A percentile compares a stretch with the other conserved stretches of the same genome.
These are phyloP conservation scores for Oryzias curvinotus DNA, from an alignment of 2,113 vertebrate species.

Conservation along the genomic window DNA sequence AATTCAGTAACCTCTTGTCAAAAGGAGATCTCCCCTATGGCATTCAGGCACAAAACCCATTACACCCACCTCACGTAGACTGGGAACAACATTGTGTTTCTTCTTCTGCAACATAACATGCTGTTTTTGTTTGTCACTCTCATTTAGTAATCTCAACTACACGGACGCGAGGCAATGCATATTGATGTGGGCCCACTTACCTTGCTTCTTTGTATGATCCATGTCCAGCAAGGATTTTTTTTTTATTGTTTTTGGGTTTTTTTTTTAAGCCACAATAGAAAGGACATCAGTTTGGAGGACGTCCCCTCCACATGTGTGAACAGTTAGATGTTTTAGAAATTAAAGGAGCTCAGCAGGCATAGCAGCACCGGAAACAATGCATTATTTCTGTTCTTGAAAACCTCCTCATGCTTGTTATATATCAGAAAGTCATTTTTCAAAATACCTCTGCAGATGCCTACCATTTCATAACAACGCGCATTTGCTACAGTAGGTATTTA, in stretches of 20 bases:
- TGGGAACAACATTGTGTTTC: slow-evolving; percentile 28
- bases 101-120: slow-evolving; percentile 54
- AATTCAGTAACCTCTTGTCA: slow-evolving; percentile 46
- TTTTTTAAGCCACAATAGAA: slow-evolving; percentile 35
- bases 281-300: slow-evolving; percentile 59
- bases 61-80: slow-evolving; percentile 47
- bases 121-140: slow-evolving; percentile 66
- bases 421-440: slow-evolving; percentile 43
- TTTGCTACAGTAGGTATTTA: slow-evolving; percentile 37
- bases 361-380: slow-evolving; percentile 20
- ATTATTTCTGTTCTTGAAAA: slow-evolving; percentile 46
- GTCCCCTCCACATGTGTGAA: slow-evolving; percentile 54
- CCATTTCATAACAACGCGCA: slow-evolving; percentile 24
- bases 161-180: slow-evolving; percentile 50
- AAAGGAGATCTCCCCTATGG: slow-evolving; percentile 24
- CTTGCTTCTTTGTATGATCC: slow-evolving; percentile 41
- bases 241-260: neutral
- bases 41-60: slow-evolving; percentile 34
- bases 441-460: slow-evolving; percentile 23
- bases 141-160: slow-evolving; percentile 64
- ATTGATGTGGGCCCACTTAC: slow-evolving; percentile 58
- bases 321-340: slow-evolving; percentile 50
- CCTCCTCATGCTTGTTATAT: slow-evolving; percentile 29
- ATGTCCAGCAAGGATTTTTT: slow-evolving; percentile 49
- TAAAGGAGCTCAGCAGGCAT: slow-evolving; percentile 26